Evolutionary conservation across 53 echinoderm and acorn worm species (phyloP).

Genomic region (Antedon mediterranea): DNA sequence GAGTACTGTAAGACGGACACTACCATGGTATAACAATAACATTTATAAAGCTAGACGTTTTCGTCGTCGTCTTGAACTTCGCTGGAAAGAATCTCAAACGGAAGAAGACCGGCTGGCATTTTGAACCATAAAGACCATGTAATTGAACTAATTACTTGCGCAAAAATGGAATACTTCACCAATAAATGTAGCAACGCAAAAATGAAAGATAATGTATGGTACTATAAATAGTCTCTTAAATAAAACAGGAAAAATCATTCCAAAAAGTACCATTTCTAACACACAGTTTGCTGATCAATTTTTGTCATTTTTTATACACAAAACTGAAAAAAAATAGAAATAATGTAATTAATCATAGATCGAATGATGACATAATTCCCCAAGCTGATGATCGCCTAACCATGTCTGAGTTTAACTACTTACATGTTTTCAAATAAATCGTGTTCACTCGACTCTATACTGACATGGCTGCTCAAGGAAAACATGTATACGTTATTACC

Average conservation of each 20-base stretch:
- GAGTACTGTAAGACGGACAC: not conserved
- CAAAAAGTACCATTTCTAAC: not conserved
- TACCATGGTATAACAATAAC: constrained; percentile 19
- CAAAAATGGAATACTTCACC: constrained; percentile 17
- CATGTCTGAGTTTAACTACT: no score
- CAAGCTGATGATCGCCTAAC: no score
- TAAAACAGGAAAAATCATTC: constrained; percentile 5
- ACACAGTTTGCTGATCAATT: constrained; percentile 9
- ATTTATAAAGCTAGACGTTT: constrained; percentile 9
- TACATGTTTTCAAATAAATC: no score
- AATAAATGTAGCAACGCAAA: constrained; percentile 10
- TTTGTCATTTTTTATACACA: constrained; percentile 5
- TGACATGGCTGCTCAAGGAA: no score
- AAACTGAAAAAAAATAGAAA: constrained; percentile 17
- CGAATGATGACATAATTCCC: no score
- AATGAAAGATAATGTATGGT: constrained; percentile 19
- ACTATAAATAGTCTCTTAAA: constrained; percentile 10
- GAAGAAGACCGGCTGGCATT: not conserved
- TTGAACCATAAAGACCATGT: constrained; percentile 13
- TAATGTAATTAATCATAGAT: not conserved
- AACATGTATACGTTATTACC: no score
- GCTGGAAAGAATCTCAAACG: constrained; percentile 13
- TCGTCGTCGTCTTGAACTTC: constrained; percentile 2
- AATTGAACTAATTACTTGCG: constrained; percentile 1
- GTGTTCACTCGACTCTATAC: no score